A percentile compares a stretch with the other conserved stretches of the same genome.
Conservation (phyloP, 2,888 invertebrate species). For the Euzophera pinguis region DNA sequence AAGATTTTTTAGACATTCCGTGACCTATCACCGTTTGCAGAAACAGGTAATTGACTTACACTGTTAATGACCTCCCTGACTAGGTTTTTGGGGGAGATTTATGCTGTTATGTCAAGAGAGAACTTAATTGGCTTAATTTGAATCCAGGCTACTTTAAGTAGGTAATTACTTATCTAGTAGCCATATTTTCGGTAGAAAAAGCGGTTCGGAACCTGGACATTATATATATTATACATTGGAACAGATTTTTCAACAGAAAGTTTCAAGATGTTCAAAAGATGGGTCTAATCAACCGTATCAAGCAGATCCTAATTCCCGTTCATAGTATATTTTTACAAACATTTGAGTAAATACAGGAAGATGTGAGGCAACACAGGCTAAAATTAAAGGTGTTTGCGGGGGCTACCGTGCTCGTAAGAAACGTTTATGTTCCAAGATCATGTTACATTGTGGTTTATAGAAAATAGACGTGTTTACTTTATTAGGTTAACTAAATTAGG, state of each 20-base stretch:
- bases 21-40: background rate
- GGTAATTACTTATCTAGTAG: no score
- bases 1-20: background rate
- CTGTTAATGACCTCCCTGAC: background rate
- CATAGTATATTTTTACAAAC: constrained; percentile 12
- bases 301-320: background rate
- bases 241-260: no score
- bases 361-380: constrained; percentile 18
- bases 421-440: background rate
- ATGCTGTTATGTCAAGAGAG: background rate
- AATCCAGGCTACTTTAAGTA: no score
- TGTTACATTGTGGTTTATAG: background rate
- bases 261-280: no score
- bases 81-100: background rate
- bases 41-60: background rate
- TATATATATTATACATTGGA: no score
- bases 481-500: background rate
- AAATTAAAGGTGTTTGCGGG: constrained; percentile 14
- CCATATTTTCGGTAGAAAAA: no score
- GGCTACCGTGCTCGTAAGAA: background rate
- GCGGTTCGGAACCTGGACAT: no score
- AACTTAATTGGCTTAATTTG: no score
- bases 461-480: background rate
- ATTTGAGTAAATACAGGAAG: constrained; percentile 25
- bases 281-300: background rate